Evolutionary conservation across 2,888 invertebrate genomes (phyloP).

Genomic region (Cantharis nigra): DNA sequence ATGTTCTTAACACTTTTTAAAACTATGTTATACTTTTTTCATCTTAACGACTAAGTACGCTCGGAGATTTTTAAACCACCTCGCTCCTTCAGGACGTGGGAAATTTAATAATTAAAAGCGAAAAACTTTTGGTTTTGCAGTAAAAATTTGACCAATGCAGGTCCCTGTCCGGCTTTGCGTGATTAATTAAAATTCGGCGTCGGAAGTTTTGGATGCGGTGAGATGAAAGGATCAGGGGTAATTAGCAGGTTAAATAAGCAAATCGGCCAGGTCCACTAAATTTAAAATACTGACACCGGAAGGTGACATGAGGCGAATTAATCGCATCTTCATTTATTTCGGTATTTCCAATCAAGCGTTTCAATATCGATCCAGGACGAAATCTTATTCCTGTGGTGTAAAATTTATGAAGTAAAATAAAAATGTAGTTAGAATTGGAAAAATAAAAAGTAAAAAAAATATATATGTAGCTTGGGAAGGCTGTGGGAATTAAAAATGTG

Average conservation of each 20-base stretch:
- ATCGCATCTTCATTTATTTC: not conserved
- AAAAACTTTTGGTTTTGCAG: not conserved
- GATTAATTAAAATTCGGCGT: not conserved
- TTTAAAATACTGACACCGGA: not conserved
- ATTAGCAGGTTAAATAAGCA: not conserved
- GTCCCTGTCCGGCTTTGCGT: not conserved
- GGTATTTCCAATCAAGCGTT: not conserved
- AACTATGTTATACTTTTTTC: slow-evolving; percentile 53
- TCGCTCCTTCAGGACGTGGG: slow-evolving; percentile 24
- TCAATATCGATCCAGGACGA: not conserved
- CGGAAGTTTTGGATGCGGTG: not conserved
- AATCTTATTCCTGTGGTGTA: not conserved
- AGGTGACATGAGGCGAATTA: not conserved
- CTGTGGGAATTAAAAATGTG: slow-evolving; percentile 60
- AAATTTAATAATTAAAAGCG: not conserved
- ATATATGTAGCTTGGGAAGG: slow-evolving; percentile 54
- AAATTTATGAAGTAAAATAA: slow-evolving; percentile 6
- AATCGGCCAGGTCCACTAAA: not conserved
- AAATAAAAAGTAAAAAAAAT: slow-evolving; percentile 52
- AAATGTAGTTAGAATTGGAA: slow-evolving; percentile 39
- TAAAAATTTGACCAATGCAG: not conserved
- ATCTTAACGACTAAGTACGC: slow-evolving; percentile 22
- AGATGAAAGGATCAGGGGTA: not conserved
- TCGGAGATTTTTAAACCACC: slow-evolving; percentile 30
- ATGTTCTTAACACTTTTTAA: slow-evolving; percentile 55